Conservation (phyloP, 1,140 invertebrate genomes). For the Apolygus lucorum region DNA sequence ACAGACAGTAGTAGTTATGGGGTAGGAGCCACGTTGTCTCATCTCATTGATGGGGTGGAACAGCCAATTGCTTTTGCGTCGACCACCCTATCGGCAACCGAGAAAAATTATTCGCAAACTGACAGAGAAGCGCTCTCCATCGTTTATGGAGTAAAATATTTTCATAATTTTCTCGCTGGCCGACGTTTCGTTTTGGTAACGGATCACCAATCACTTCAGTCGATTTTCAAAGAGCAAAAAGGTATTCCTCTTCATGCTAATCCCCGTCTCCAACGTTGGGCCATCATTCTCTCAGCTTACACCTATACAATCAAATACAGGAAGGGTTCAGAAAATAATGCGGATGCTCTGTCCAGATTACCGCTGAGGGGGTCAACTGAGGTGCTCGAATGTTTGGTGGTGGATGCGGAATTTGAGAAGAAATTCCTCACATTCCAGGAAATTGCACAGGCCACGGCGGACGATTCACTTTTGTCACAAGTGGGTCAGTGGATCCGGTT, state of each 20-base stretch:
- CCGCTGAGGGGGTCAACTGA: neutral
- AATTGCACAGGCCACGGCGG: neutral
- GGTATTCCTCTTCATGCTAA: neutral
- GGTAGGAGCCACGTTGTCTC: no score
- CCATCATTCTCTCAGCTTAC: neutral
- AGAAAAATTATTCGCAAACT: no score
- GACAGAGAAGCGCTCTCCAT: no score
- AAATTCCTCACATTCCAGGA: neutral
- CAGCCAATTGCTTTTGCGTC: no score
- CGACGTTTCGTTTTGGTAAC: neutral
- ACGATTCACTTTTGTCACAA: neutral
- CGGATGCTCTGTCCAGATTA: neutral
- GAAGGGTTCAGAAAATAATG: neutral
- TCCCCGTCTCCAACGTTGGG: neutral
- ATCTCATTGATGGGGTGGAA: no score
- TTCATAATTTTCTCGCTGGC: no score
- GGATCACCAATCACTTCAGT: neutral
- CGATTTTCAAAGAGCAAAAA: neutral
- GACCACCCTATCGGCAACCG: no score
- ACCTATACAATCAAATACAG: neutral
- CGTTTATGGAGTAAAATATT: no score
- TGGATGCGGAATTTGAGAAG: neutral
- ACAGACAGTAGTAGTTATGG: neutral
- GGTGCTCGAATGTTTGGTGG: neutral
- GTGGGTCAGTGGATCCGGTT: neutral